Conservation (phyloP, 2,797 vertebrate genomes). For the Enteromius treurensis region DNA sequence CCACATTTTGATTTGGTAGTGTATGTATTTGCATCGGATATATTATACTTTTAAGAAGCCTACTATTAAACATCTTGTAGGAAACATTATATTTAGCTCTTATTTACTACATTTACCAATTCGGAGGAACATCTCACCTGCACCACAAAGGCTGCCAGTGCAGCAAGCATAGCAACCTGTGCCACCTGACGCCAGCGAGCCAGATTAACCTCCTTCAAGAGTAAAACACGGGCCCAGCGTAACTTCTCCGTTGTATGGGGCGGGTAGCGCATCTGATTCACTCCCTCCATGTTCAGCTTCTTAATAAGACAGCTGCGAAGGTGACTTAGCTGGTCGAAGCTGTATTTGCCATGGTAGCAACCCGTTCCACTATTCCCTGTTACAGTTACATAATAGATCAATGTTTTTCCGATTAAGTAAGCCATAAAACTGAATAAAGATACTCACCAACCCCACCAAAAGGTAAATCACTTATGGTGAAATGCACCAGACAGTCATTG, state of each 20-base stretch:
- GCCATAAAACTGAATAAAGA: background rate
- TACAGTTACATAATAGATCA: background rate
- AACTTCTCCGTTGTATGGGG: constrained; percentile 74
- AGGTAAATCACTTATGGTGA: constrained; percentile 78
- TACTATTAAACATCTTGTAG: background rate
- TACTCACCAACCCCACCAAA: constrained; percentile 90
- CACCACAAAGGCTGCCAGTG: constrained; percentile 66
- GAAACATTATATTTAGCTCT: background rate
- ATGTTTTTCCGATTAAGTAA: background rate
- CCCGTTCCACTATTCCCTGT: constrained; percentile 89
- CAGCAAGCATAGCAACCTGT: constrained; percentile 56
- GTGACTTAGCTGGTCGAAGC: constrained; percentile 89
- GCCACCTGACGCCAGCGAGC: constrained; percentile 58
- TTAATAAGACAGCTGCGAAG: constrained; percentile 84
- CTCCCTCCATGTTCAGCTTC: constrained; percentile 79
- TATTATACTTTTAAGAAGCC: background rate
- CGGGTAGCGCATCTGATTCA: constrained; percentile 81
- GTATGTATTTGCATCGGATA: background rate
- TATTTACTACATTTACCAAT: background rate
- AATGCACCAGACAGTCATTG: constrained; percentile 88
- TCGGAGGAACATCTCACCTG: constrained; percentile 66
- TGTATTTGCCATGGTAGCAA: constrained; percentile 80
- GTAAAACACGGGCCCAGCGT: constrained; percentile 70
- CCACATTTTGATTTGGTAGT: background rate
- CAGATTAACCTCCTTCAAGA: constrained; percentile 70